Evolutionary conservation across 2,113 vertebrate genomes (phyloP), one percentile per base, ranked within the genome.

Genomic region (Empidonax alnorum): DNA sequence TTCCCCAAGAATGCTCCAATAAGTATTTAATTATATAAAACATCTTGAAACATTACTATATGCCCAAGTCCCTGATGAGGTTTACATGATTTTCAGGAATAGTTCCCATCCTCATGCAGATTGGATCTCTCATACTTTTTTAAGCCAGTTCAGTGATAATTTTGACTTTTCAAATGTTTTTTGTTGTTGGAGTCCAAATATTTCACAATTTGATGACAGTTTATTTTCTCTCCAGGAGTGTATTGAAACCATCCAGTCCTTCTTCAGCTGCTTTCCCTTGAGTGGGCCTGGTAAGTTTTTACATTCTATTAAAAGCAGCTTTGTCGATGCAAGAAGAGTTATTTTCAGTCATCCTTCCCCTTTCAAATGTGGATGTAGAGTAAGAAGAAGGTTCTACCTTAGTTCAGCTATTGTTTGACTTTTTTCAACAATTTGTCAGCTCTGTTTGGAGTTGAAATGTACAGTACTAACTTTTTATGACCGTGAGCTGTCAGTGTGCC

Each of bases 271-370:
- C 79, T 93, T 90, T 93, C 58, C 82, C 69, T 89, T 75, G 52
- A 87, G 90, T n/a, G 47, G 65, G 94, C 44, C 96, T 96, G 96
- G 96, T 96, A 86, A 94, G 96, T 90, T 76, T 81, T 49, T 71
- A 19, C 6, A 6, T 50, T 85, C 22, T 47, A 5, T 74, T 83
- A 28, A 67, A 81, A 78, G 33, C 37, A 58, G 8, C 16, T 41
- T 66, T 92, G 49, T 53, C 37, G 62, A 18, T 77, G 31, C 20
- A 25, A 73, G 62, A 72, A 47, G 7, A 4, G 7, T 92, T 77
- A 15, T 30, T 90, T 94, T 90, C 7, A 5, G 44, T 49, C 5
- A 4, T 93, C 76, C 17, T 83, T 82, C 41, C 84, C 71, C 49
- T 33, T 68, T 77, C 16, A 35, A 11, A 50, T 55, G 44, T 63